These are phyloP conservation scores for Riparia riparia DNA, from an alignment of 2,113 vertebrate genomes.

Conservation along the genomic window DNA sequence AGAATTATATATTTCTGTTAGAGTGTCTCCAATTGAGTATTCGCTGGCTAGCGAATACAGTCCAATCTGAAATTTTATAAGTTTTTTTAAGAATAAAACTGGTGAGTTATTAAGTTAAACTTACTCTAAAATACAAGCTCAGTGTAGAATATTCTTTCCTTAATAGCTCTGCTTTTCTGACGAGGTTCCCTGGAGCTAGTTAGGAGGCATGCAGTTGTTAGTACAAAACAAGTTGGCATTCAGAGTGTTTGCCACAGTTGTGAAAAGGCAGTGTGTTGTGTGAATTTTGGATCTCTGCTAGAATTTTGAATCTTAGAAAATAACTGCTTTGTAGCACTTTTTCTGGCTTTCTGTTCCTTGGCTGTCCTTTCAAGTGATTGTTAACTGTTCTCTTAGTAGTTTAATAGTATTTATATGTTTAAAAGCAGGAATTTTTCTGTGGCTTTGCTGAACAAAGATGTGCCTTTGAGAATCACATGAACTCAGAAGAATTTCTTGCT, in stretches of 20 bases:
- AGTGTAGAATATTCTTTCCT: background rate
- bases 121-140: background rate
- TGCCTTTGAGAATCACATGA: background rate
- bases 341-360: conserved; percentile 10
- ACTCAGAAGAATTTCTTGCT: background rate
- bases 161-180: background rate
- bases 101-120: background rate
- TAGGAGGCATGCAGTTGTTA: background rate
- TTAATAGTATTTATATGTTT: background rate
- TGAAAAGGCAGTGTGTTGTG: background rate
- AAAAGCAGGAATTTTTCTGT: background rate
- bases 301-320: background rate
- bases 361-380: background rate
- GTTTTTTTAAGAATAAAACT: background rate
- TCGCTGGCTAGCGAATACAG: background rate
- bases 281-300: background rate
- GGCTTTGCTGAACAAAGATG: background rate
- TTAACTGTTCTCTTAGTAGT: background rate
- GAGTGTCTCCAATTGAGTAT: background rate
- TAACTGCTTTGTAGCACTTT: background rate
- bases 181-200: background rate
- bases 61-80: background rate
- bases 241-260: background rate
- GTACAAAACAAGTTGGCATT: background rate
- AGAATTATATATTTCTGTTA: background rate